A percentile compares a stretch with the other conserved stretches of the same genome.
phyloP scores from a whole-genome alignment of 2,888 invertebrate species.

The Heteromyza rotundicornis region DNA sequence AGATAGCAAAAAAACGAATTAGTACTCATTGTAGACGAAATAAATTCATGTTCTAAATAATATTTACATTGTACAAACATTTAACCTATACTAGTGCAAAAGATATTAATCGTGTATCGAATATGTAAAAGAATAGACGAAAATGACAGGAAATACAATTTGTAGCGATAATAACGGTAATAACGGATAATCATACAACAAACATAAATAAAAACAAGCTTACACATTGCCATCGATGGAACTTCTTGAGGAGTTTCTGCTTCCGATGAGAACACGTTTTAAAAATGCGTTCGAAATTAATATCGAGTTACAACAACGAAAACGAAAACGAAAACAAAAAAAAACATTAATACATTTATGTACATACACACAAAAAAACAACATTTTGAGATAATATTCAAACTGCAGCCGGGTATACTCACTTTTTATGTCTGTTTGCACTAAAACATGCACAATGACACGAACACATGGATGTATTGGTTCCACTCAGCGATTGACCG shows the following conservation, averaged over 20 bases:
- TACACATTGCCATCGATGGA: slow-evolving; percentile 42
- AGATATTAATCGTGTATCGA: not conserved
- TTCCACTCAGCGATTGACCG: slow-evolving; percentile 57
- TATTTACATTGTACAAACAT: too few species aligned
- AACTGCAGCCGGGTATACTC: slow-evolving; percentile 35
- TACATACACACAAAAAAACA: not conserved
- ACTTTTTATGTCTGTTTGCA: slow-evolving; percentile 63
- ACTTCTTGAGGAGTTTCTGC: slow-evolving; percentile 27
- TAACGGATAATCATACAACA: too few species aligned
- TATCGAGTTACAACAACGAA: not conserved
- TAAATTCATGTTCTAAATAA: too few species aligned
- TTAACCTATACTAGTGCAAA: not conserved
- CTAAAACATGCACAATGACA: slow-evolving; percentile 63
- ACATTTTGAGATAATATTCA: not conserved
- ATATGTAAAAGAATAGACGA: not conserved
- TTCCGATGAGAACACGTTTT: not conserved
- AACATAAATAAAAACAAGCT: slow-evolving; percentile 26
- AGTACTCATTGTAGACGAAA: too few species aligned
- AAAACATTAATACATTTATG: not conserved
- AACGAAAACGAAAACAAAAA: not conserved
- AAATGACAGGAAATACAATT: not conserved
- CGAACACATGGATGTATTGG: slow-evolving; percentile 62
- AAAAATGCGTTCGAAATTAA: not conserved
- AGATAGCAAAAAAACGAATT: too few species aligned
- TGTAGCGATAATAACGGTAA: too few species aligned